Evolutionary conservation across 2,797 vertebrate genomes (phyloP).

Genomic region (Amniataba percoides): DNA sequence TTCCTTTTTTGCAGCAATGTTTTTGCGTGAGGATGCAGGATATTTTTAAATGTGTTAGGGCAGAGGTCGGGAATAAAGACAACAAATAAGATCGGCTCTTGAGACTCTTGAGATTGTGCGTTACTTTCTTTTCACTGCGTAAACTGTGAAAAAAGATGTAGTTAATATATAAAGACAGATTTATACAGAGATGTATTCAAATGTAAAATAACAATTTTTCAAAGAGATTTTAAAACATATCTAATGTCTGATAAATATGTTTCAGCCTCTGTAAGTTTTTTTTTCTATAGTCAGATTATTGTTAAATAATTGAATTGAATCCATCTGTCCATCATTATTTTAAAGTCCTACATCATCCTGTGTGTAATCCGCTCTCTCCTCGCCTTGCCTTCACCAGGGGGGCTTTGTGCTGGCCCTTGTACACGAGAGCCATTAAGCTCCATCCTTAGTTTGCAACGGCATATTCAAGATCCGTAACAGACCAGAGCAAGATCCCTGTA

Average conservation of each 20-base stretch:
- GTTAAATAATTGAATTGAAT: conserved; percentile 28
- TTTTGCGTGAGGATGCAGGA: conserved; percentile 2
- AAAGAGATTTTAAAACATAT: neutral
- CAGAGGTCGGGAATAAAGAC: neutral
- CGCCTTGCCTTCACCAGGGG: conserved; percentile 56
- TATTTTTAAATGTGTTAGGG: neutral
- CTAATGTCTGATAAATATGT: neutral
- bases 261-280: neutral
- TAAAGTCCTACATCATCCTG: conserved; percentile 14
- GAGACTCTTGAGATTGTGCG: neutral
- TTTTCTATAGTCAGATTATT: neutral
- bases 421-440: conserved; percentile 41
- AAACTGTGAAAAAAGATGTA: neutral
- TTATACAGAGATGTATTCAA: neutral
- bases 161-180: neutral
- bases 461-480: conserved; percentile 37
- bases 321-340: conserved; percentile 11
- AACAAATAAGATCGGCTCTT: neutral
- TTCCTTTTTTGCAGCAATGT: conserved; percentile 1
- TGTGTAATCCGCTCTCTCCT: conserved; percentile 75
- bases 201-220: neutral
- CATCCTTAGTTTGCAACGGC: conserved; percentile 39
- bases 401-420: conserved; percentile 69
- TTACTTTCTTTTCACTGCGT: neutral
- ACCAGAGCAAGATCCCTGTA: conserved; percentile 36